These are phyloP conservation scores for Rhagophthalmus giganteus DNA, from an alignment of 2,888 invertebrate genomes.

Conservation along the genomic window DNA sequence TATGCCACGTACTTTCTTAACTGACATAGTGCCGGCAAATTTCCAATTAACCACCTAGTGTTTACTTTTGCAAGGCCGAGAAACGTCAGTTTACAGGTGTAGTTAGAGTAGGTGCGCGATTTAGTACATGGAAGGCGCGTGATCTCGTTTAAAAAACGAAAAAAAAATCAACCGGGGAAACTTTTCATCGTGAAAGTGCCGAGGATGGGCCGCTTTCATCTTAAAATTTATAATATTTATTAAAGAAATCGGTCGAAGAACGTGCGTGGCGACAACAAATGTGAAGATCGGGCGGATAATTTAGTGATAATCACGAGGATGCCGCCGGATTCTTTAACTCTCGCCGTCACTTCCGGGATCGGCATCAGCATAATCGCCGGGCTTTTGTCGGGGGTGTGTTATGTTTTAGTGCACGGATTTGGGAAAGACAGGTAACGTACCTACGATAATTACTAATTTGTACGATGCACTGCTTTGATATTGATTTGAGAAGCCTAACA, in stretches of 20 bases:
- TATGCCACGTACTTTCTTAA: constrained; percentile 19
- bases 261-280: no score
- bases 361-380: constrained; percentile 70
- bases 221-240: background rate
- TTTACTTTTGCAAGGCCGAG: constrained; percentile 35
- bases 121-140: constrained; percentile 31
- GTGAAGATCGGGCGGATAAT: no score
- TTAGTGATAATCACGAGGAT: constrained; percentile 46
- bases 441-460: background rate
- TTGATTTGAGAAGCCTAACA: background rate
- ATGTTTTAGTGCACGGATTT: constrained; percentile 62
- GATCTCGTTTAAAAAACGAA: constrained; percentile 27
- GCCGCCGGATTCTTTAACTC: constrained; percentile 60
- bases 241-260: no score
- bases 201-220: constrained; percentile 8
- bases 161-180: constrained; percentile 10
- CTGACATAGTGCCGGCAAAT: constrained; percentile 12
- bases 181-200: constrained; percentile 21
- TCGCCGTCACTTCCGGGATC: constrained; percentile 62
- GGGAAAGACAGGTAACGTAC: constrained; percentile 58
- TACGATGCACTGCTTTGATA: constrained; percentile 1
- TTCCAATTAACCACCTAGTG: constrained; percentile 31
- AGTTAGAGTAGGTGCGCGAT: constrained; percentile 17
- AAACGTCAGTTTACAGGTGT: constrained; percentile 31
- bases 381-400: constrained; percentile 70